Base-by-base conservation (phyloP, 2,888 invertebrate genomes). In the Drosophila robusta region DNA sequence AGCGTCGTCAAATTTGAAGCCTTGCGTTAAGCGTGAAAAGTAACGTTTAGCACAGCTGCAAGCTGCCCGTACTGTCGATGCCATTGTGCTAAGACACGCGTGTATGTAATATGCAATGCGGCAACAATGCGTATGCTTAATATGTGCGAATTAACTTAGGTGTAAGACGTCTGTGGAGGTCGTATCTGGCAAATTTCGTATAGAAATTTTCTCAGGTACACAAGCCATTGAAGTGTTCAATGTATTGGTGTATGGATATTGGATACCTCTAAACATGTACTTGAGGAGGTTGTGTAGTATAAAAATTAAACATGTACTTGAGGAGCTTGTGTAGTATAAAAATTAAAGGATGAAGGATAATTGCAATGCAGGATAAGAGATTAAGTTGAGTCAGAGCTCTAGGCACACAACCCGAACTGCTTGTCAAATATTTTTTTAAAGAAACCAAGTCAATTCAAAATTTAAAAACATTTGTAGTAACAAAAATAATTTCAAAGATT, bases 21-120 rank as follows among this genome's bases (percentile, higher is more conserved):
- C n/a, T 14, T 7, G 14, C 46, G 42, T 29, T 41, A n/a, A 55
- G 55, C 38, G 45, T 34, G 29, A 63, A 66, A 66, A 55, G 49
- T 38, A 26, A 44, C 26, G 38, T 39, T 56, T 39, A 38, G 18
- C 46, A 29, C 36, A 3, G 42, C 22, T 54, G 34, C 22, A 9
- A 34, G 32, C 16, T n/a, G 24, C 4, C 18, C 1, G 18, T 18
- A 2, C 18, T 18, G 18, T 18, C 18, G 18, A 18, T 18, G 18
- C 18, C 52, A 24, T 29, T 56, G 18, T 29, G 29, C 9, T 8
- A 0, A 32, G 16, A 8, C 9, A 29, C 29, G 18, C 54, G 36
- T 46, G 22, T 41, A 9, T 34, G 49, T 29, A 50, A 45, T 62
- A 5, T 55, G 8, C 22, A 34, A n/a, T 29, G 29, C 26, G 16